Conservation (phyloP, 2,888 invertebrate species). For the Volucella bombylans region DNA sequence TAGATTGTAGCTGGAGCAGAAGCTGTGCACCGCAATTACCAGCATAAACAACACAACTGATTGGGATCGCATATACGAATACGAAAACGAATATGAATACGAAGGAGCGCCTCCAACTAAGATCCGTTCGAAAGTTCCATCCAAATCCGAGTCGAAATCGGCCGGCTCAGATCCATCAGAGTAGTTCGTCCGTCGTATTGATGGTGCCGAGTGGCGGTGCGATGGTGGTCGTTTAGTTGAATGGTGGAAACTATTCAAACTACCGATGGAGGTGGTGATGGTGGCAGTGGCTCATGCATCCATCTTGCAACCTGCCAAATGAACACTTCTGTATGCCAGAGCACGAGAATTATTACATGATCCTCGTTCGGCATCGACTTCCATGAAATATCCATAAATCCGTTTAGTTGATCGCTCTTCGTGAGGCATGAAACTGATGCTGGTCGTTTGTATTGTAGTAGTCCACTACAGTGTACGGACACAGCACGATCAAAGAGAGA, state of each 20-base stretch:
- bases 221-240: too few species aligned
- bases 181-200: not conserved
- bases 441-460: constrained; percentile 37
- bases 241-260: too few species aligned
- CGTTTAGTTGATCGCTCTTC: constrained; percentile 68
- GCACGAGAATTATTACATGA: constrained; percentile 71
- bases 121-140: constrained; percentile 42
- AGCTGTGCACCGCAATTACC: constrained; percentile 71
- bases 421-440: constrained; percentile 65
- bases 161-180: constrained; percentile 55
- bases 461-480: constrained; percentile 38
- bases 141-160: constrained; percentile 39
- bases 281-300: constrained; percentile 57
- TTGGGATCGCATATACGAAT: constrained; percentile 64
- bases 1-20: constrained; percentile 33
- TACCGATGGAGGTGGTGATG: constrained; percentile 12
- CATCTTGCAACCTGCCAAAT: constrained; percentile 74
- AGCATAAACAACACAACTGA: constrained; percentile 72
- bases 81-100: not conserved
- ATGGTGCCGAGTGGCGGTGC: not conserved
- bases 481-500: not conserved
- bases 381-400: constrained; percentile 72
- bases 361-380: constrained; percentile 59
- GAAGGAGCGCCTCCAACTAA: constrained; percentile 23
- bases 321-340: constrained; percentile 73